Conservation (phyloP, 2,113 vertebrate genomes). For the Bubalus kerabau region DNA sequence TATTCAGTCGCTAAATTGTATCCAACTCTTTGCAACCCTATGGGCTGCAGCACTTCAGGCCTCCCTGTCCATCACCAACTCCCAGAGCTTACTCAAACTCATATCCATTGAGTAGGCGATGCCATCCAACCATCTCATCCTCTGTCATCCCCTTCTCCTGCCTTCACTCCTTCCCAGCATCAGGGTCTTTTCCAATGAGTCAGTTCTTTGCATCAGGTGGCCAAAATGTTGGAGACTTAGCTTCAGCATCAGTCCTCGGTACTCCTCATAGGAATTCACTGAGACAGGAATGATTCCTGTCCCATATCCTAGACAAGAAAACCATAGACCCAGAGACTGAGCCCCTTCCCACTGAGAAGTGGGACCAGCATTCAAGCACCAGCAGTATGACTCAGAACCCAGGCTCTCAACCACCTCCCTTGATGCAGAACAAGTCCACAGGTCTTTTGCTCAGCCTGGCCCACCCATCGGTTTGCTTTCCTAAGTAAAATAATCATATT, state of each 20-base stretch:
- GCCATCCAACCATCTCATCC: neutral
- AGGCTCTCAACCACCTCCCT: neutral
- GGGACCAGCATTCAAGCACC: neutral
- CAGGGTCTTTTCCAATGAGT: neutral
- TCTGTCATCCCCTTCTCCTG: neutral
- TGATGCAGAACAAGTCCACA: neutral
- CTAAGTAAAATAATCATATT: neutral
- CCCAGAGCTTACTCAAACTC: neutral
- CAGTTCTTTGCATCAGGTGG: neutral
- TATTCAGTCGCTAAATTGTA: accelerated
- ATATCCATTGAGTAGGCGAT: neutral
- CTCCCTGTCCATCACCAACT: neutral
- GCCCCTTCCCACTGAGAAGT: neutral
- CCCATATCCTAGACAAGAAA: neutral
- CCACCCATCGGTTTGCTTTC: neutral
- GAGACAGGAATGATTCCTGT: neutral
- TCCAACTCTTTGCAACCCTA: neutral
- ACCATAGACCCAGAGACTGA: neutral
- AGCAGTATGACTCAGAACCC: accelerated
- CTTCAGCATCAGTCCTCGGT: neutral
- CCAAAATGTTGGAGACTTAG: neutral
- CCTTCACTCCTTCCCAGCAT: neutral
- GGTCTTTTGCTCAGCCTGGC: neutral
- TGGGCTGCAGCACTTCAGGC: neutral
- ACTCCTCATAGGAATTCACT: neutral